Evolutionary conservation across 2,797 vertebrate species (phyloP).

Genomic region (Spizella passerina): DNA sequence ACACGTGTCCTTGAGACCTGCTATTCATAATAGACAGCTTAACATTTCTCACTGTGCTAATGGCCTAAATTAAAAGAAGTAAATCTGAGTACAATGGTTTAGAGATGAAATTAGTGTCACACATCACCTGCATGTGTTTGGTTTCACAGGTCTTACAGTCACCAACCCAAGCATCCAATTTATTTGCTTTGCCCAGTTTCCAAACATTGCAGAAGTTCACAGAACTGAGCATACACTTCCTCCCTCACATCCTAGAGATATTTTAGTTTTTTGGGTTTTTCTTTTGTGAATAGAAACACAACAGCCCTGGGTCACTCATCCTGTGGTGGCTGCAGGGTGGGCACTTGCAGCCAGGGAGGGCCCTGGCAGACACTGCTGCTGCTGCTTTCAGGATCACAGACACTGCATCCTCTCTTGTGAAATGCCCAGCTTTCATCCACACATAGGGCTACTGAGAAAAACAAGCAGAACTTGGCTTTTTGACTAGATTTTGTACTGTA

Average conservation of each 20-base stretch:
- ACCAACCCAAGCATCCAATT: not conserved
- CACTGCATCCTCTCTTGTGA: not conserved
- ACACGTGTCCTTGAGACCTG: not conserved
- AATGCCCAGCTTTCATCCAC: not conserved
- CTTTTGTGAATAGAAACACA: not conserved
- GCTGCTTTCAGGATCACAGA: not conserved
- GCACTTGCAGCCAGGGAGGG: not conserved
- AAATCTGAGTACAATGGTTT: not conserved
- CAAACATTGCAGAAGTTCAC: not conserved
- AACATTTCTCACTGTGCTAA: slow-evolving; percentile 30
- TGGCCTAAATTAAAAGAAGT: not conserved
- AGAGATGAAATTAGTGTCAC: not conserved
- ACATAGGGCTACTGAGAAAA: not conserved
- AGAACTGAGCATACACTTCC: not conserved
- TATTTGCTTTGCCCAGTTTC: not conserved
- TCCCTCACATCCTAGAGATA: not conserved
- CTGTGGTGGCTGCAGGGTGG: not conserved
- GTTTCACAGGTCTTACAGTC: not conserved
- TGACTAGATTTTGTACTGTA: not conserved
- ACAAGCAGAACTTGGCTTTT: not conserved
- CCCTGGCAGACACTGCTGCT: not conserved
- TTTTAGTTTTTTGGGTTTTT: fast-evolving
- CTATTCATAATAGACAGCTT: not conserved
- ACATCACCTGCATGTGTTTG: not conserved
- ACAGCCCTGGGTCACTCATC: not conserved